Evolutionary conservation across 2,797 vertebrate species (phyloP).

Genomic region (Etheostoma nigrum): DNA sequence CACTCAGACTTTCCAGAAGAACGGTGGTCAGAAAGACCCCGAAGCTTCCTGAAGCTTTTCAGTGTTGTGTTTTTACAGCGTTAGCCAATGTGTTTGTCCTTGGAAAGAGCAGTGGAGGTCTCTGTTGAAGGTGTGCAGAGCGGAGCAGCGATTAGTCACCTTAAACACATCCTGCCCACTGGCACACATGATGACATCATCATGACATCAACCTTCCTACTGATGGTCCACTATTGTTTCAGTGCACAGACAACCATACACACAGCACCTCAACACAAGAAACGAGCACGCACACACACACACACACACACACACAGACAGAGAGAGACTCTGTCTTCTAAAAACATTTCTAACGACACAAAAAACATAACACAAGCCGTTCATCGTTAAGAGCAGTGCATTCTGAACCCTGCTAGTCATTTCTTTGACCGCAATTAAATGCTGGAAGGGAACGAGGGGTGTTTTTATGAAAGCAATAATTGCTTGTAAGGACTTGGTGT

Average conservation of each 20-base stretch:
- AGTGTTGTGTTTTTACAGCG: slow-evolving; percentile 76
- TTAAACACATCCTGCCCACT: slow-evolving; percentile 73
- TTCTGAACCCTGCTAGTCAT: slow-evolving; percentile 83
- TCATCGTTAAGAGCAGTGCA: slow-evolving; percentile 71
- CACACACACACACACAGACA: slow-evolving; percentile 27
- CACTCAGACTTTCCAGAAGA: slow-evolving; percentile 78
- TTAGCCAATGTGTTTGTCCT: slow-evolving; percentile 66
- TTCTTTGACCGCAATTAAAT: slow-evolving; percentile 87
- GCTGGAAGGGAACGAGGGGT: slow-evolving; percentile 81
- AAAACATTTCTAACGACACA: slow-evolving; percentile 67
- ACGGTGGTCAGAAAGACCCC: slow-evolving; percentile 62
- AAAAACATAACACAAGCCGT: slow-evolving; percentile 62
- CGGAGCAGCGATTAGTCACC: slow-evolving; percentile 64
- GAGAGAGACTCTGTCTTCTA: slow-evolving; percentile 45
- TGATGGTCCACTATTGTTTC: slow-evolving; percentile 66
- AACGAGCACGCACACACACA: slow-evolving; percentile 4
- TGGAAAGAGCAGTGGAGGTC: slow-evolving; percentile 60
- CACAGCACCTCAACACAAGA: background rate
- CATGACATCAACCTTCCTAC: slow-evolving; percentile 71
- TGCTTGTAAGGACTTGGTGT: slow-evolving; percentile 85
- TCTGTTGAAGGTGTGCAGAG: slow-evolving; percentile 64
- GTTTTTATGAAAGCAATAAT: slow-evolving; percentile 88
- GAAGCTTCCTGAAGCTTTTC: slow-evolving; percentile 74
- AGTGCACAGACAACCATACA: slow-evolving; percentile 14
- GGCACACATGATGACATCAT: slow-evolving; percentile 65